Percentiles rank a stretch among this genome's conserved stretches.
Evolutionary conservation across 2,888 invertebrate species (phyloP).

Genomic region (Conomelus anceps): DNA sequence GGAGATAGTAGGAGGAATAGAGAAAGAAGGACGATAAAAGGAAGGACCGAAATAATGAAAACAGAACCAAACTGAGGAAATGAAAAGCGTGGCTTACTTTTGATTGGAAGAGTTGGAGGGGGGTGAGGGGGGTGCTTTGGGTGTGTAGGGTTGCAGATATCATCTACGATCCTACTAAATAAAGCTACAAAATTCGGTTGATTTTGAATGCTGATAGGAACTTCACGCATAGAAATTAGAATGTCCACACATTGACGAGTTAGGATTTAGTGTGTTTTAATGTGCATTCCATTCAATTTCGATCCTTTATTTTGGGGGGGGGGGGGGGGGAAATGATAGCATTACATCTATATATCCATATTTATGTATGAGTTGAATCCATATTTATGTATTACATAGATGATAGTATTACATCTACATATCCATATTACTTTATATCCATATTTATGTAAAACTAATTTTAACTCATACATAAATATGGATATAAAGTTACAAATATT

Average conservation of each 20-base stretch:
- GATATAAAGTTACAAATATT: no score
- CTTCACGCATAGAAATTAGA: not conserved
- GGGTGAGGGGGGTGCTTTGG: not conserved
- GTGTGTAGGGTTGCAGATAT: not conserved
- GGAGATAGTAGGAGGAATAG: not conserved
- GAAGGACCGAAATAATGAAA: slow-evolving; percentile 4
- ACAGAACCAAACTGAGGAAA: slow-evolving; percentile 1
- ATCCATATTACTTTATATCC: no score
- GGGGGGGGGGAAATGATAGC: no score
- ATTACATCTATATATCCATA: no score
- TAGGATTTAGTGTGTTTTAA: not conserved
- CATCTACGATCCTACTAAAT: not conserved
- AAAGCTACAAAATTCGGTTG: not conserved
- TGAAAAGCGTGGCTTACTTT: not conserved
- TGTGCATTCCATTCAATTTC: not conserved
- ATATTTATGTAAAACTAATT: no score
- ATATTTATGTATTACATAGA: no score
- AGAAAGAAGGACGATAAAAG: not conserved
- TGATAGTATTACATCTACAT: no score
- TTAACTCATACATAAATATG: no score
- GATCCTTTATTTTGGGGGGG: no score
- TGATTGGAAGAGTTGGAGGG: not conserved
- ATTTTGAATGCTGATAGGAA: not conserved
- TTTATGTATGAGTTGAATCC: no score
- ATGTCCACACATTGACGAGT: not conserved